These are phyloP conservation scores for Sceloporus undulatus DNA, from an alignment of 2,113 vertebrate genomes.

Conservation along the genomic window DNA sequence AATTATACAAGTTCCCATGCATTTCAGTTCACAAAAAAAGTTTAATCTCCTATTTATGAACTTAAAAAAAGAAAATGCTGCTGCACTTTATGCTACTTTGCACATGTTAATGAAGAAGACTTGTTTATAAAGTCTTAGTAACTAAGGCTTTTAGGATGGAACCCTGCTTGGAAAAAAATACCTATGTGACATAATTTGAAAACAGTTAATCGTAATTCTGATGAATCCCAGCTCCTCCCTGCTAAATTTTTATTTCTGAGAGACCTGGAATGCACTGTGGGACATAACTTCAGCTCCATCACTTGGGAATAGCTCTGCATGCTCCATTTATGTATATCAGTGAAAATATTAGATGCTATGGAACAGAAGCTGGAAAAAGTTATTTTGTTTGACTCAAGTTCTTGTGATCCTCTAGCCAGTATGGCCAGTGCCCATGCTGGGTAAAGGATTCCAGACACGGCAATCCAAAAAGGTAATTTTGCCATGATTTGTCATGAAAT, in stretches of 20 bases:
- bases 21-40: slow-evolving; percentile 44
- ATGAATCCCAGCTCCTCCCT: background rate
- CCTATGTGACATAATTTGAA: background rate
- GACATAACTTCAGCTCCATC: background rate
- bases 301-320: too few species aligned
- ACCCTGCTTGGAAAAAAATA: background rate
- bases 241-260: background rate
- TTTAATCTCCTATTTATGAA: slow-evolving; percentile 37
- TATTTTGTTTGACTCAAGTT: too few species aligned
- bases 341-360: background rate
- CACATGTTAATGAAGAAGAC: background rate
- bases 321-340: background rate
- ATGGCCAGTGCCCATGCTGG: too few species aligned
- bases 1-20: slow-evolving; percentile 19
- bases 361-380: too few species aligned
- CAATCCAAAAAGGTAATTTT: too few species aligned
- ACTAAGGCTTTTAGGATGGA: slow-evolving; percentile 4
- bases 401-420: too few species aligned
- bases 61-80: slow-evolving; percentile 9
- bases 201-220: background rate
- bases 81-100: background rate
- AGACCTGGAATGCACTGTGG: background rate
- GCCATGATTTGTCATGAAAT: too few species aligned
- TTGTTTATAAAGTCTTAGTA: background rate
- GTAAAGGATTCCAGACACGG: too few species aligned